These are phyloP conservation scores for Borostomias antarcticus DNA, from an alignment of 2,797 vertebrate genomes.

Conservation along the genomic window DNA sequence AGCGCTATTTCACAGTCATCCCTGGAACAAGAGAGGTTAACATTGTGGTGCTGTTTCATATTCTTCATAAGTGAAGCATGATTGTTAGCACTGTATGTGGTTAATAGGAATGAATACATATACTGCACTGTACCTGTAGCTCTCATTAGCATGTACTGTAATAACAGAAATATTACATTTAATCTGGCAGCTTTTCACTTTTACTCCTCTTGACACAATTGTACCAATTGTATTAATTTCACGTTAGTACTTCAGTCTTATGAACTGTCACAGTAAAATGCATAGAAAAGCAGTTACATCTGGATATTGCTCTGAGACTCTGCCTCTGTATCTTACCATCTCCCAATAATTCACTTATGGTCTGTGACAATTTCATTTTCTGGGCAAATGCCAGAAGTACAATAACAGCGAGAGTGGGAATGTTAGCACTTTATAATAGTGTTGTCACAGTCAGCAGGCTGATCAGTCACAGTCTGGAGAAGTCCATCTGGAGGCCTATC, in stretches of 20 bases:
- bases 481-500: neutral
- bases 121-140: too few species aligned
- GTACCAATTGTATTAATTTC: constrained; percentile 24
- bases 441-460: neutral
- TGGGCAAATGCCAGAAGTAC: constrained; percentile 14
- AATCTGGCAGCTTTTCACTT: too few species aligned
- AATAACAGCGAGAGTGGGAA: constrained; percentile 22
- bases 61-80: neutral
- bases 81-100: too few species aligned
- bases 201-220: neutral
- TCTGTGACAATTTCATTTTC: constrained; percentile 27
- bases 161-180: too few species aligned
- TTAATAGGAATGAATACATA: too few species aligned
- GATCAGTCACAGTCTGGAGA: constrained; percentile 2
- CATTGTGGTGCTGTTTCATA: neutral
- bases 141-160: too few species aligned
- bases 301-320: neutral
- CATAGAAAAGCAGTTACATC: constrained; percentile 15
- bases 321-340: constrained; percentile 5
- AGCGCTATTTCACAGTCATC: neutral
- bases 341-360: constrained; percentile 18
- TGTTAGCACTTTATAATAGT: constrained; percentile 30
- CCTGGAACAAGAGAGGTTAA: neutral
- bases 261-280: constrained; percentile 21
- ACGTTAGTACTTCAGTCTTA: constrained; percentile 26